Evolutionary conservation across 2,888 invertebrate genomes (phyloP).

Genomic region (Bombylius major): DNA sequence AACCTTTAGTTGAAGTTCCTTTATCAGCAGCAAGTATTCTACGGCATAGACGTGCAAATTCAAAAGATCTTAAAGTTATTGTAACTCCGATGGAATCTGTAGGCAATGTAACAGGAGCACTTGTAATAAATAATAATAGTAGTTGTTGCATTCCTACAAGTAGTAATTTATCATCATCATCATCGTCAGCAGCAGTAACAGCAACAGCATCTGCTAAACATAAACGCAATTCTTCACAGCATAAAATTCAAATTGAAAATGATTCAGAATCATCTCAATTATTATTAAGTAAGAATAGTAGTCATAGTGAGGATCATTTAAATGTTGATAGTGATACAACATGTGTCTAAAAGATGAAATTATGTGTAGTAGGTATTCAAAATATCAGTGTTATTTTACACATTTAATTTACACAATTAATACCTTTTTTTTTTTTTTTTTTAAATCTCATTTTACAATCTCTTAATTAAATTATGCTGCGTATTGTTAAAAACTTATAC

Average conservation of each 20-base stretch:
- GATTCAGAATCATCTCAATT: slow-evolving; percentile 18
- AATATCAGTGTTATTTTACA: too few species aligned
- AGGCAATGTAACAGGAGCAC: background rate
- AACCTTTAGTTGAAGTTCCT: slow-evolving; percentile 13
- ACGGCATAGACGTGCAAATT: slow-evolving; percentile 48
- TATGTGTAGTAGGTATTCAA: too few species aligned
- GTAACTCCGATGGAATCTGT: background rate
- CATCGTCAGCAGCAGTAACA: background rate
- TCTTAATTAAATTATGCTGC: too few species aligned
- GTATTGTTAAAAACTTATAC: too few species aligned
- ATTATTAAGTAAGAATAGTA: slow-evolving; percentile 6
- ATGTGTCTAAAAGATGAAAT: slow-evolving; percentile 5
- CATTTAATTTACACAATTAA: too few species aligned
- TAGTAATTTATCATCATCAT: background rate
- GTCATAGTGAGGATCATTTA: slow-evolving; percentile 12
- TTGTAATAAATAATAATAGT: slow-evolving; percentile 2
- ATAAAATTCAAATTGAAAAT: slow-evolving; percentile 34
- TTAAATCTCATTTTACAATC: too few species aligned
- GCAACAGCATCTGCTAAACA: slow-evolving; percentile 17
- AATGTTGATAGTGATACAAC: slow-evolving; percentile 11
- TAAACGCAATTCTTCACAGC: slow-evolving; percentile 28
- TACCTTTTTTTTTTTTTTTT: too few species aligned
- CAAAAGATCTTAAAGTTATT: slow-evolving; percentile 39
- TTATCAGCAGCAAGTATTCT: slow-evolving; percentile 30
- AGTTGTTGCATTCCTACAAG: background rate